Evolutionary conservation across 2,797 vertebrate genomes (phyloP).

Genomic region (Iguana delicatissima): DNA sequence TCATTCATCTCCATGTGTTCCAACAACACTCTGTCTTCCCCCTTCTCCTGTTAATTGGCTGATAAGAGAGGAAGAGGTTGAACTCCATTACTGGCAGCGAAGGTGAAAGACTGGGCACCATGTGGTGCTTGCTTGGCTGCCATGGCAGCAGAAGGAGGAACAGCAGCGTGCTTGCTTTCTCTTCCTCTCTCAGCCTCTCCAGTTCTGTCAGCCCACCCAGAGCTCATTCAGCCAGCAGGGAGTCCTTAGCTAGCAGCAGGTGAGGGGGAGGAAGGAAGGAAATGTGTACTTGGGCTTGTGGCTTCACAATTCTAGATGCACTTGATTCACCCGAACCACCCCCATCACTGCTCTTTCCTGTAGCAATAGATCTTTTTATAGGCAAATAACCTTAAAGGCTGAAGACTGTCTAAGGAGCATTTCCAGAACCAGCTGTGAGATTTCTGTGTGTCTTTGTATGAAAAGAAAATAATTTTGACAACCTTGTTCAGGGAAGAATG

Average conservation of each 20-base stretch:
- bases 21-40: background rate
- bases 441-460: no score
- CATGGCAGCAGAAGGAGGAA: background rate
- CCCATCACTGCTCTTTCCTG: background rate
- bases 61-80: no score
- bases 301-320: background rate
- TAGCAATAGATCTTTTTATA: background rate
- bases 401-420: background rate
- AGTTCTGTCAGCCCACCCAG: background rate
- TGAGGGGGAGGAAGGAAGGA: background rate
- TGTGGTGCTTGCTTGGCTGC: background rate
- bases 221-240: background rate
- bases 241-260: background rate
- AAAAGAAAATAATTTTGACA: no score
- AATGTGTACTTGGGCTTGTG: background rate
- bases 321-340: background rate
- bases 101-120: background rate
- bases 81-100: no score
- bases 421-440: background rate
- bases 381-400: background rate
- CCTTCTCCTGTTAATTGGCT: background rate
- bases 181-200: background rate
- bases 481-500: no score
- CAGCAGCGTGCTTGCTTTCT: background rate
- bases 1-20: background rate